Conservation (phyloP, 2,888 invertebrate genomes). For the Heliconius hortense region DNA sequence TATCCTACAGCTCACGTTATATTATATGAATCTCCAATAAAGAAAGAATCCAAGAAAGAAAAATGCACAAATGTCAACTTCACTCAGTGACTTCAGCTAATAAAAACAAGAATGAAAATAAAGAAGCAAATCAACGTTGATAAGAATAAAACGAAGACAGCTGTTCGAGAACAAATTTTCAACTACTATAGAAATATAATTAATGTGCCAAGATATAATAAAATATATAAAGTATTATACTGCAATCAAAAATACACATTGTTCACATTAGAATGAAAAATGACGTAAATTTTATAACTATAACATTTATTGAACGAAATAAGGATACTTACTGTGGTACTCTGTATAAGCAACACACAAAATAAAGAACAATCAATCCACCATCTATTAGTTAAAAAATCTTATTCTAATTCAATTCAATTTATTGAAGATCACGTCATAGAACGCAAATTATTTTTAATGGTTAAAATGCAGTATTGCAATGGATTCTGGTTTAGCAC, state of each 20-base stretch:
- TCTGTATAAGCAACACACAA: conserved; percentile 47
- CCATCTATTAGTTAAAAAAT: conserved; percentile 53
- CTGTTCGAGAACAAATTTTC: neutral
- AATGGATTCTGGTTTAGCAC: conserved; percentile 34
- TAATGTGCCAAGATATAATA: neutral
- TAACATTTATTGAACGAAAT: neutral
- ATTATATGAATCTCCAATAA: neutral
- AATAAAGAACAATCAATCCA: conserved; percentile 51
- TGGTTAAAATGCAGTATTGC: conserved; percentile 34
- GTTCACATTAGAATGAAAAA: conserved; percentile 6
- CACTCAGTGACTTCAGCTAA: neutral
- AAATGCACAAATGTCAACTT: conserved; percentile 19
- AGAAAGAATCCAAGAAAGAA: neutral
- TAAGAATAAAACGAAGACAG: neutral
- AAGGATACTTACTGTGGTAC: conserved; percentile 48
- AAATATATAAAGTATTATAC: conserved; percentile 9
- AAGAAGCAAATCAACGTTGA: neutral
- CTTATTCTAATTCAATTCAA: conserved; percentile 40
- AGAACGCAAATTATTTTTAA: conserved; percentile 37
- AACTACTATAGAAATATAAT: neutral
- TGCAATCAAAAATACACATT: conserved; percentile 21
- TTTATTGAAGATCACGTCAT: conserved; percentile 45
- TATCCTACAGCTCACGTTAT: neutral
- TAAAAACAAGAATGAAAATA: conserved; percentile 13
- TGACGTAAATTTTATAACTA: conserved; percentile 5